Evolutionary conservation across 2,797 vertebrate genomes (phyloP), one percentile per base, ranked within the genome.

Genomic region (Urosaurus nigricauda): DNA sequence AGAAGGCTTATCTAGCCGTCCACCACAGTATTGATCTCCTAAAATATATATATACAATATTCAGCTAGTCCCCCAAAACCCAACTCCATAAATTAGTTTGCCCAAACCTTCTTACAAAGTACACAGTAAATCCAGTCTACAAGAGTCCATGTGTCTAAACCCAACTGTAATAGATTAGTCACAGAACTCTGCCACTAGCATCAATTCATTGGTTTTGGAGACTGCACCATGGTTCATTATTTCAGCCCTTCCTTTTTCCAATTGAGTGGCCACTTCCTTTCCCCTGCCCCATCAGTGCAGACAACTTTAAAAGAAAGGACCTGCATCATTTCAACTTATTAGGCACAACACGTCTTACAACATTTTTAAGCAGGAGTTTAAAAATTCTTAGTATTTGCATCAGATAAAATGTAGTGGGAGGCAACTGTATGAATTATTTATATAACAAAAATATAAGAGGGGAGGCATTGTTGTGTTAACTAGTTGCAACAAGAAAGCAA

Each of bases 21-120:
- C 99, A 68, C 99, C 99, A 90, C 99, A 99, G 95, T 99, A 99
- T 93, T 98, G 98, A 47, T 99, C 99, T 43, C 98, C 99, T 99
- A 93, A 58, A 94, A 43, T 94, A 51, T 2, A 43, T 94, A 51
- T 2, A 94, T 83, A 96, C 80, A 94, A 43, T 1, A 19, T 5
- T 35, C 63, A 0, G 0, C 0, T 87, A 88, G 51, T 32, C 32
- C 56, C 56, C 3, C 35, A 32, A 21, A 73, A 71, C 29, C 1
- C 0, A 47, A 32, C 43, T 47, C 0, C 21, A n/a, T 2, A 16
- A 1, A 29, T 32, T 73, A 21, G 32, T 29, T 47, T 56, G 53
- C 43, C 40, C 78, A 90, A 12, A 37, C 51, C 37, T 29, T n/a
- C 58, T 51, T 40, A 73, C 40, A 7, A 73, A 73, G 17, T n/a